Evolutionary conservation across 2,113 vertebrate species (phyloP).

Genomic region (Rostratula benghalensis): DNA sequence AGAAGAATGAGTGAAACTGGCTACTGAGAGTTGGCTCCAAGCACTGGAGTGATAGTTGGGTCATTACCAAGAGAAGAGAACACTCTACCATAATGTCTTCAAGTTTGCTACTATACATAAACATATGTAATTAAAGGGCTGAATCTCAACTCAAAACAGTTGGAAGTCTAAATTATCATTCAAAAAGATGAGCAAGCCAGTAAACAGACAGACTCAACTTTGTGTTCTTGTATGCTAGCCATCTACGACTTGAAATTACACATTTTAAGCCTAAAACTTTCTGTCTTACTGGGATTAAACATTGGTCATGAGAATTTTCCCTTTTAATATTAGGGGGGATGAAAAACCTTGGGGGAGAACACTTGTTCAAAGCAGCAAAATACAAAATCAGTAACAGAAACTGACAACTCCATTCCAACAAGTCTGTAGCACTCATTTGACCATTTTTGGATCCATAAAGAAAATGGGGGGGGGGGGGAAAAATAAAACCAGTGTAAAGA

Average conservation of each 20-base stretch:
- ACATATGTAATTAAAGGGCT: conserved; percentile 56
- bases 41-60: conserved; percentile 53
- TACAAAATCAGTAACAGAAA: neutral
- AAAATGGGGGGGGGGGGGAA: neutral
- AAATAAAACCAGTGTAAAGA: neutral
- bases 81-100: conserved; percentile 64
- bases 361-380: conserved; percentile 8
- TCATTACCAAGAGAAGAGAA: conserved; percentile 63
- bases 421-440: neutral
- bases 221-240: conserved; percentile 58
- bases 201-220: conserved; percentile 64
- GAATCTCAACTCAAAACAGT: conserved; percentile 66
- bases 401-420: neutral
- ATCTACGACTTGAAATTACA: conserved; percentile 49
- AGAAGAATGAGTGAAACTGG: conserved; percentile 55
- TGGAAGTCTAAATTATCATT: conserved; percentile 64
- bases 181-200: conserved; percentile 61
- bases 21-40: conserved; percentile 52
- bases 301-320: neutral
- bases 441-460: neutral
- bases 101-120: conserved; percentile 67
- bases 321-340: conserved; percentile 1
- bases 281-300: conserved; percentile 11
- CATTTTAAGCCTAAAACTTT: conserved; percentile 45
- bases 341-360: neutral